Conservation (phyloP, 2,888 invertebrate genomes). For the Mythimna albipuncta region DNA sequence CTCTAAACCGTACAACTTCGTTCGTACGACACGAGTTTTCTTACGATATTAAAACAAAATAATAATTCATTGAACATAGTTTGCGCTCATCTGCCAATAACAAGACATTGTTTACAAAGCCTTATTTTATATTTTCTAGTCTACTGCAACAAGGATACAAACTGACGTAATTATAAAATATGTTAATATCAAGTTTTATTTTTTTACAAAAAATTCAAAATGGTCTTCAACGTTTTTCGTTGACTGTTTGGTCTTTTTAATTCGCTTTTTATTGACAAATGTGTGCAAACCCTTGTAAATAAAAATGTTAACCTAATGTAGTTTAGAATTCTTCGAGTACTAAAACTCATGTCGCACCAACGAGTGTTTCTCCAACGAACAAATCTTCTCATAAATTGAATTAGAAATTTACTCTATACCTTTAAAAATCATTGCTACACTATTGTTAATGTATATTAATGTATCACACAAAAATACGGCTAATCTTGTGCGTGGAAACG, state of each 20-base stretch:
- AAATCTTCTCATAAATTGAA: conserved; percentile 49
- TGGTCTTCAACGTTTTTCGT: no score
- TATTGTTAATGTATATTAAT: conserved; percentile 62
- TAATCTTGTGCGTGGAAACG: conserved; percentile 80
- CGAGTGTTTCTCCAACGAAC: conserved; percentile 40
- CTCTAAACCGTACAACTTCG: conserved; percentile 28
- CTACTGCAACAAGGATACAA: neutral
- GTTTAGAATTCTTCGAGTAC: conserved; percentile 14
- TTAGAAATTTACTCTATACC: conserved; percentile 53
- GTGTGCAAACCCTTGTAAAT: conserved; percentile 8
- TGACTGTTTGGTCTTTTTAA: neutral
- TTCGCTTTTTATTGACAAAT: conserved; percentile 22
- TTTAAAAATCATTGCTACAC: conserved; percentile 53
- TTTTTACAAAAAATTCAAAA: no score
- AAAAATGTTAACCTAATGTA: conserved; percentile 31
- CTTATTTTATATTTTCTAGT: neutral
- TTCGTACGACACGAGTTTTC: conserved; percentile 37
- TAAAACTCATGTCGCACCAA: conserved; percentile 36
- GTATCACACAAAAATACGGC: conserved; percentile 66
- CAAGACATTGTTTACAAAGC: neutral
- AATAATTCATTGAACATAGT: conserved; percentile 22
- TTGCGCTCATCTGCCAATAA: conserved; percentile 26
- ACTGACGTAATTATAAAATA: conserved; percentile 1
- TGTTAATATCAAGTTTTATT: neutral
- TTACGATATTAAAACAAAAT: conserved; percentile 31